Conservation (phyloP, 64 coral and sea anemone species). For the Anthopleura sola region DNA sequence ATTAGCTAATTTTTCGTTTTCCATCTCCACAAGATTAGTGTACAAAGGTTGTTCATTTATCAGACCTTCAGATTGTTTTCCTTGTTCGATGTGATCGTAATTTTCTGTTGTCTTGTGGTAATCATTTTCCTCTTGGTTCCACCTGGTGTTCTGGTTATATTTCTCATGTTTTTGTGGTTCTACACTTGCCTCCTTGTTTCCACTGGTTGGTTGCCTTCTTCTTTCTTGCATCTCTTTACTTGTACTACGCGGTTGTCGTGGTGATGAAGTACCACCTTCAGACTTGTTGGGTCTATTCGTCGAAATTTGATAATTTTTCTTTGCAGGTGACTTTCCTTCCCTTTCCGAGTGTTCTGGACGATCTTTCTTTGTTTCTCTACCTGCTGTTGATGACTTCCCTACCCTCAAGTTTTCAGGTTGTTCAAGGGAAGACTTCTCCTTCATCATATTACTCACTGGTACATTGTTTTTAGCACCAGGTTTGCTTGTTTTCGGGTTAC, state of each 20-base stretch:
- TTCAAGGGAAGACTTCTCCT: background rate
- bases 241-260: background rate
- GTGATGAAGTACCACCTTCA: background rate
- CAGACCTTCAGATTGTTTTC: background rate
- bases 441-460: background rate
- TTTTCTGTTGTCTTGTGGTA: too few species aligned
- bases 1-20: background rate
- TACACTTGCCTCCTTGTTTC: background rate
- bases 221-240: background rate
- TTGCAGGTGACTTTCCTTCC: background rate
- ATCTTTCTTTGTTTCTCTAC: background rate
- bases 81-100: background rate
- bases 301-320: background rate
- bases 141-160: background rate
- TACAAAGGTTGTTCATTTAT: background rate
- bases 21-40: constrained; percentile 4
- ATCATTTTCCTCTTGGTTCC: too few species aligned
- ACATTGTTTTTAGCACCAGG: background rate
- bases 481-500: background rate
- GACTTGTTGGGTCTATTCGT: background rate
- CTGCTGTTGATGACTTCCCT: background rate
- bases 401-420: background rate
- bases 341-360: background rate
- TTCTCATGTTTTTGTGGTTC: background rate
- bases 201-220: background rate